These are phyloP conservation scores for Actenoides hombroni DNA, from an alignment of 2,113 vertebrate genomes.

Conservation along the genomic window DNA sequence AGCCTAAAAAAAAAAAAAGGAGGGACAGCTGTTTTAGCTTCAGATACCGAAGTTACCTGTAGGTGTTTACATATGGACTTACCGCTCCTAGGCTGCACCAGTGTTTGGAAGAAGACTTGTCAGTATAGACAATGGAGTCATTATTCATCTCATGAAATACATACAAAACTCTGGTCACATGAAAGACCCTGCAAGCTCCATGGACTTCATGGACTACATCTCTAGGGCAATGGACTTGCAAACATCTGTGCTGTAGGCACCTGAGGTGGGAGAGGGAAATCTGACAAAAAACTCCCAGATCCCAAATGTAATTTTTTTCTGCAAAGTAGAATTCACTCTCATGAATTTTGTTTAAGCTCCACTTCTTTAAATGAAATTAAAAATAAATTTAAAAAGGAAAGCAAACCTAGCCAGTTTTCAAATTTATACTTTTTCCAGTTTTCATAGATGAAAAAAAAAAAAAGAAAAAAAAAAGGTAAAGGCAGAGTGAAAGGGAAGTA, in stretches of 20 bases:
- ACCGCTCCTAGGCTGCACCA: fast-evolving
- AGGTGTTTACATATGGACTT: background rate
- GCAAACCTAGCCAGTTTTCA: background rate
- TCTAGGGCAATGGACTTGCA: background rate
- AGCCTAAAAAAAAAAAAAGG: background rate
- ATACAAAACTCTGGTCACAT: background rate
- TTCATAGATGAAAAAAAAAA: background rate
- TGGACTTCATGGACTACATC: too few species aligned
- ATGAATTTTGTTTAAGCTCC: background rate
- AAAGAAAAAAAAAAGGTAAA: fast-evolving
- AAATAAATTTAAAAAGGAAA: background rate
- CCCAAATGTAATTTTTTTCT: background rate
- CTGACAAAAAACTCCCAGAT: background rate
- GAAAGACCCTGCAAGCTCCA: background rate
- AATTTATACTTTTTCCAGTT: background rate
- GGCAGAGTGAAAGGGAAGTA: background rate
- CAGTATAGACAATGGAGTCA: background rate
- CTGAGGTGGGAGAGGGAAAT: background rate
- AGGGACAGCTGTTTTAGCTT: background rate
- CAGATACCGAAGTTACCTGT: background rate
- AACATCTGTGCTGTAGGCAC: background rate
- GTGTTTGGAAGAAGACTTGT: background rate
- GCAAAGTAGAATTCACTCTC: background rate
- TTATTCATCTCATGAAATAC: background rate
- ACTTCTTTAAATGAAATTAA: background rate